Evolutionary conservation across 2,113 vertebrate genomes (phyloP).

Genomic region (Tupaia chinensis): DNA sequence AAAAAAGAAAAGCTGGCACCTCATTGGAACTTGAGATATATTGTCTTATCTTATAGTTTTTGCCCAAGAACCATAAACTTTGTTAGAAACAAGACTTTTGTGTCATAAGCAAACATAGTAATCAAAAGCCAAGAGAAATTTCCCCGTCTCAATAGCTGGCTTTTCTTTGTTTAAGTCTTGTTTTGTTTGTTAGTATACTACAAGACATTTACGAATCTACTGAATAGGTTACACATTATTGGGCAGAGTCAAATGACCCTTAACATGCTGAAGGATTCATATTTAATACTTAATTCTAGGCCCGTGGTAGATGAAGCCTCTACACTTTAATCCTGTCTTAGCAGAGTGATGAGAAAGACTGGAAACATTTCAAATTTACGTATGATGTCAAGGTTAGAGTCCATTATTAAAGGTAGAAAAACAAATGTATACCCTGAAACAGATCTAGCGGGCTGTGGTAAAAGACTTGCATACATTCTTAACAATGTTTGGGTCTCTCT

Average conservation of each 20-base stretch:
- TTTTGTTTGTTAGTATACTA: not conserved
- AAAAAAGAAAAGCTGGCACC: not conserved
- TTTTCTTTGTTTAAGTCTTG: not conserved
- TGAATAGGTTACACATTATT: not conserved
- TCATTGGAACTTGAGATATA: not conserved
- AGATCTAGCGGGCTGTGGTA: not conserved
- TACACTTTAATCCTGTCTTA: not conserved
- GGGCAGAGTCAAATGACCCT: not conserved
- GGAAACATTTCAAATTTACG: slow-evolving; percentile 5
- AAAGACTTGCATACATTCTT: slow-evolving; percentile 12
- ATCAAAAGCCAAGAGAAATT: not conserved
- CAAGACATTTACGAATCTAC: not conserved
- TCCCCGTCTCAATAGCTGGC: not conserved
- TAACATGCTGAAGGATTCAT: not conserved
- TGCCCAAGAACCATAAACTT: not conserved
- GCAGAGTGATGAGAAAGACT: not conserved
- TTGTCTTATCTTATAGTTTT: not conserved
- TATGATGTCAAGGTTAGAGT: not conserved
- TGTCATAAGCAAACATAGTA: not conserved
- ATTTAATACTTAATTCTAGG: slow-evolving; percentile 12
- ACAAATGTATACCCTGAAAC: not conserved
- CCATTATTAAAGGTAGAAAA: not conserved
- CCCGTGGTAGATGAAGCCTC: not conserved
- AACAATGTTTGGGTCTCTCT: not conserved
- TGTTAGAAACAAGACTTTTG: not conserved